phyloP scores from a whole-genome alignment of 2,113 vertebrate genomes.

The Trogon surrucura region DNA sequence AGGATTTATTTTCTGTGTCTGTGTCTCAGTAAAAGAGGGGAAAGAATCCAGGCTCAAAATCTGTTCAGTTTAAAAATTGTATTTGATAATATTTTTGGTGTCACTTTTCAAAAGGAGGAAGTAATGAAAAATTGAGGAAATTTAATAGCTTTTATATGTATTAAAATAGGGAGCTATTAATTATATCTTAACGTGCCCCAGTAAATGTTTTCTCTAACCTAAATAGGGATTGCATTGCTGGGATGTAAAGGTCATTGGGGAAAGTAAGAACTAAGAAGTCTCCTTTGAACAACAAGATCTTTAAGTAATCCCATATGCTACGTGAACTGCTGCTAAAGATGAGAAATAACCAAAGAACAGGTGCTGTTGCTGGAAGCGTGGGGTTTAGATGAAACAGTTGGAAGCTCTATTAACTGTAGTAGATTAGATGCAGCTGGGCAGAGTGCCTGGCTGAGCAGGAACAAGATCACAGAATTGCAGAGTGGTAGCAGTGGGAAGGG shows the following conservation, averaged over 20 bases:
- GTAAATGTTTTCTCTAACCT: neutral
- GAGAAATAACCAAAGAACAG: slow-evolving; percentile 47
- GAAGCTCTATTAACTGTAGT: slow-evolving; percentile 2
- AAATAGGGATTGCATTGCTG: neutral
- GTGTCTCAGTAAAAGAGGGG: neutral
- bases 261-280: slow-evolving; percentile 37
- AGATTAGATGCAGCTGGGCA: neutral
- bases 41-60: slow-evolving; percentile 1
- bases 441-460: neutral
- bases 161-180: slow-evolving; percentile 32
- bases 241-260: neutral
- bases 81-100: slow-evolving; percentile 24
- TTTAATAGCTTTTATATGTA: slow-evolving; percentile 27
- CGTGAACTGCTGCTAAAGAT: neutral
- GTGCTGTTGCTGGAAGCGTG: slow-evolving; percentile 5
- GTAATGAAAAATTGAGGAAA: neutral
- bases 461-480: neutral
- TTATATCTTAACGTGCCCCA: slow-evolving; percentile 13
- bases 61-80: neutral
- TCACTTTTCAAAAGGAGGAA: slow-evolving; percentile 11
- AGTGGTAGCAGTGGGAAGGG: neutral
- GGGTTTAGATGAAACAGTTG: slow-evolving; percentile 29
- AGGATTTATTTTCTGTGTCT: neutral
- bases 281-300: neutral
- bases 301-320: slow-evolving; percentile 46